Evolutionary conservation across 1,140 invertebrate genomes (phyloP), one percentile per base, ranked within the genome.

Genomic region (Solenopsis fugax): DNA sequence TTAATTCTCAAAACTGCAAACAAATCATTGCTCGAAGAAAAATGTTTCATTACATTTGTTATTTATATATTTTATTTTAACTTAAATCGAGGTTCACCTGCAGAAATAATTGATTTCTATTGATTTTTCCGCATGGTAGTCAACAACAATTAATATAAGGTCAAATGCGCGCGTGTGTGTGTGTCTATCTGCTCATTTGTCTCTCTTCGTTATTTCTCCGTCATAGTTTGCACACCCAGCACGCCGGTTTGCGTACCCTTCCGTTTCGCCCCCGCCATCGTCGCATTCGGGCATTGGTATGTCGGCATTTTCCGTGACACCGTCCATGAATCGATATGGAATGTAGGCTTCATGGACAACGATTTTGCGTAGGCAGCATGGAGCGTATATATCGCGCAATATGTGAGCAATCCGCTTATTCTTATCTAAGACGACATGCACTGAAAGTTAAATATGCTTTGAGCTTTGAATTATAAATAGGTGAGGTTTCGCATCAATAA

Each of bases 301-400:
- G 84, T 60, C 52, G 62, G 72, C 71, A 86, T 86, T 89, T 86
- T 89, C 87, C 72, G 58, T 78, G 45, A 85, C 82, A 78, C 82
- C 41, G 82, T 85, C 73, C 54, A 54, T 65, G 76, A 89, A 89
- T 89, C 87, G 84, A 89, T 89, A 86, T 41, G 54, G 60, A 88
- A 54, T 73, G 54, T 58, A 56, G 84, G 54, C 75, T 85, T 13
- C 50, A 21, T 78, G 82, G 24, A n/a, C 50, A 58, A 86, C 60
- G 50, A 77, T 86, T 88, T 86, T 65, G 75, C 87, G 41, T 73
- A 67, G 72, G 60, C 24, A 60, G 73, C 18, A 48, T 34, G 16
- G 73, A 41, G 48, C n/a, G 48, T 29, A 45, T 18, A 62, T 73
- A 50, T 84, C 69, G 50, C 16, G 18, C 69, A 75, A 50, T n/a